phyloP scores from a whole-genome alignment of 2,797 vertebrate species.

The Pseudochromis fuscus region DNA sequence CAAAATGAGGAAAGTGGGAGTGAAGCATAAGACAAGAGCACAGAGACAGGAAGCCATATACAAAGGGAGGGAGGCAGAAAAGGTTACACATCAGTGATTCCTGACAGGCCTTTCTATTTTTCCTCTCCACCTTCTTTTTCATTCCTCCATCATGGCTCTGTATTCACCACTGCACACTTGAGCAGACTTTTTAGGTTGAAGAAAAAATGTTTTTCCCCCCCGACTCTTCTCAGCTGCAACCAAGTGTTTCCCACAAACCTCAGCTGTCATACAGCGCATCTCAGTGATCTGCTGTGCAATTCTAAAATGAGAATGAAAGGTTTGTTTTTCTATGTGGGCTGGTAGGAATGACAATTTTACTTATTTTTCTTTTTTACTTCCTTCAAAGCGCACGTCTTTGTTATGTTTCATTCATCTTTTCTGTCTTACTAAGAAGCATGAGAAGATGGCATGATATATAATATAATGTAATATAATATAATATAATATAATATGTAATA shows the following conservation, averaged over 20 bases:
- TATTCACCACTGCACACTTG: slow-evolving; percentile 42
- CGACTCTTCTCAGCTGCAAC: slow-evolving; percentile 19
- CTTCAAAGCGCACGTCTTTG: neutral
- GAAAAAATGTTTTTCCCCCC: slow-evolving; percentile 11
- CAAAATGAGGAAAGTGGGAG: slow-evolving; percentile 26
- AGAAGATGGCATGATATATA: too few relatives aligned
- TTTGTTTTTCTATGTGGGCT: slow-evolving; percentile 34
- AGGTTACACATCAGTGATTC: slow-evolving; percentile 66
- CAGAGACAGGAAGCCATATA: slow-evolving; percentile 13
- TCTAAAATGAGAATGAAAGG: slow-evolving; percentile 26
- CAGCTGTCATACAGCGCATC: slow-evolving; percentile 32
- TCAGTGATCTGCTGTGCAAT: slow-evolving; percentile 30
- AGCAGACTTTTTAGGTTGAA: slow-evolving; percentile 27
- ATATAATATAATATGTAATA: neutral
- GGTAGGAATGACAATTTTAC: neutral
- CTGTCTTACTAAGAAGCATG: neutral
- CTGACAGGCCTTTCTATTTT: slow-evolving; percentile 60
- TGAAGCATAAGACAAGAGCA: slow-evolving; percentile 15
- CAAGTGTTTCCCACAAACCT: slow-evolving; percentile 50
- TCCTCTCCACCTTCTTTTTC: slow-evolving; percentile 36
- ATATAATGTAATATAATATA: too few relatives aligned
- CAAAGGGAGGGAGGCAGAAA: slow-evolving; percentile 23
- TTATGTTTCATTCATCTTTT: neutral
- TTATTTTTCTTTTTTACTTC: neutral
- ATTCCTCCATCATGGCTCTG: slow-evolving; percentile 53